Evolutionary conservation across 2,888 invertebrate genomes (phyloP).

Genomic region (Phyllotreta striolata): DNA sequence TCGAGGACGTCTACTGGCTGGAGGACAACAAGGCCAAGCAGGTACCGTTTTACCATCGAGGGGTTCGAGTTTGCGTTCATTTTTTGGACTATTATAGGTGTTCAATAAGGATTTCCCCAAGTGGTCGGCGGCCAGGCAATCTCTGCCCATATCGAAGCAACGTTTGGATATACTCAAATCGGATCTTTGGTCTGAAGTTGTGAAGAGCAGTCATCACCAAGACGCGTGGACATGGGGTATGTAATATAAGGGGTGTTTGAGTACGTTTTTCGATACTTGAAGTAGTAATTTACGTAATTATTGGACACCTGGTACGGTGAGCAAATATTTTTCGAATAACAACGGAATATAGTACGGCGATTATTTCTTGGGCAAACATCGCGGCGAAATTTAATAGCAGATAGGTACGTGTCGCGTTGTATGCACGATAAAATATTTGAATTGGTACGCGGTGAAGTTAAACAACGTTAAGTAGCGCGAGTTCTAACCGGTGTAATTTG

Average conservation of each 20-base stretch:
- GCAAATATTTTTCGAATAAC: too few species aligned
- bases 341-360: too few species aligned
- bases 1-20: conserved; percentile 88
- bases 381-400: conserved; percentile 7
- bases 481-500: background rate
- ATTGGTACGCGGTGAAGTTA: conserved; percentile 6
- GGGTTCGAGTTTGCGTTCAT: too few species aligned
- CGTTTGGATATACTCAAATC: conserved; percentile 80
- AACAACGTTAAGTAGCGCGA: conserved; percentile 20
- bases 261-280: too few species aligned
- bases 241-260: conserved; percentile 26
- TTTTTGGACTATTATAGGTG: conserved; percentile 54
- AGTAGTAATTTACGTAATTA: too few species aligned
- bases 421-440: conserved; percentile 30
- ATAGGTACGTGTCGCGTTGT: conserved; percentile 21
- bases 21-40: conserved; percentile 82
- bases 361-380: conserved; percentile 13
- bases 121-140: conserved; percentile 83
- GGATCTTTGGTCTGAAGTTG: conserved; percentile 86
- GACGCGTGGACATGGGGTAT: conserved; percentile 91
- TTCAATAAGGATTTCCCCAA: conserved; percentile 78
- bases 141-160: conserved; percentile 82
- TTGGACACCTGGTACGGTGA: too few species aligned
- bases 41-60: conserved; percentile 39
- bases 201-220: conserved; percentile 84